Conservation (phyloP, 2,797 vertebrate genomes). For the Hippopotamyrus pictus region DNA sequence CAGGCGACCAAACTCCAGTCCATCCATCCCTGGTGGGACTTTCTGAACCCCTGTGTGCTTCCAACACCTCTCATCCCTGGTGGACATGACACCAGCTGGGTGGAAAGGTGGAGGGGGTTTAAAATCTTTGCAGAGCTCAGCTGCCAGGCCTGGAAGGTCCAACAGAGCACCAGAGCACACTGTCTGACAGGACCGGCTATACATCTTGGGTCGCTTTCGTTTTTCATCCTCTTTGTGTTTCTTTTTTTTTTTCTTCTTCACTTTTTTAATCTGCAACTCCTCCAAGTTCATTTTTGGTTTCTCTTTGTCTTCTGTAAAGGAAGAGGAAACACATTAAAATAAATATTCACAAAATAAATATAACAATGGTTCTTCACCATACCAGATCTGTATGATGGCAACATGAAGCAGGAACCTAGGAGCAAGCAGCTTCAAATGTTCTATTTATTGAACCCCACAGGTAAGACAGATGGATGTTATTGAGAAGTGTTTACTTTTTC, state of each 20-base stretch:
- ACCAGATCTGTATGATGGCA: not conserved
- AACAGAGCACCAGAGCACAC: slow-evolving; percentile 77
- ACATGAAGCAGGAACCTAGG: not conserved
- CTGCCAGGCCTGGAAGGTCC: slow-evolving; percentile 60
- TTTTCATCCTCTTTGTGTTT: slow-evolving; percentile 97
- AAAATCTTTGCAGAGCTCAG: slow-evolving; percentile 62
- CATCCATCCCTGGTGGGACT: slow-evolving; percentile 67
- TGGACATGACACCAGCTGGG: slow-evolving; percentile 24
- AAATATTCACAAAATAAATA: not conserved
- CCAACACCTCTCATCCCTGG: slow-evolving; percentile 61
- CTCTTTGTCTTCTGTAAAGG: slow-evolving; percentile 73
- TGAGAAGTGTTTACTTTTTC: not conserved
- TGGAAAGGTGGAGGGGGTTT: slow-evolving; percentile 53
- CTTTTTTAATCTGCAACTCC: slow-evolving; percentile 91
- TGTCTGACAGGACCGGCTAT: slow-evolving; percentile 91
- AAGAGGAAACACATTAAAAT: not conserved
- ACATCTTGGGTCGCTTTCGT: slow-evolving; percentile 90
- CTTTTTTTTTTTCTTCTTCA: slow-evolving; percentile 99
- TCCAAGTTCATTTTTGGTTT: slow-evolving; percentile 77
- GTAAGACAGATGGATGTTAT: not conserved
- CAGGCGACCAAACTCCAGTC: slow-evolving; percentile 80
- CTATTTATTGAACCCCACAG: not conserved
- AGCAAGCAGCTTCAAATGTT: not conserved
- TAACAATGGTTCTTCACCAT: not conserved
- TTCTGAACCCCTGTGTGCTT: slow-evolving; percentile 48